These are phyloP conservation scores for Centruroides sculpturatus DNA, from an alignment of 1,140 invertebrate genomes.

Conservation along the genomic window DNA sequence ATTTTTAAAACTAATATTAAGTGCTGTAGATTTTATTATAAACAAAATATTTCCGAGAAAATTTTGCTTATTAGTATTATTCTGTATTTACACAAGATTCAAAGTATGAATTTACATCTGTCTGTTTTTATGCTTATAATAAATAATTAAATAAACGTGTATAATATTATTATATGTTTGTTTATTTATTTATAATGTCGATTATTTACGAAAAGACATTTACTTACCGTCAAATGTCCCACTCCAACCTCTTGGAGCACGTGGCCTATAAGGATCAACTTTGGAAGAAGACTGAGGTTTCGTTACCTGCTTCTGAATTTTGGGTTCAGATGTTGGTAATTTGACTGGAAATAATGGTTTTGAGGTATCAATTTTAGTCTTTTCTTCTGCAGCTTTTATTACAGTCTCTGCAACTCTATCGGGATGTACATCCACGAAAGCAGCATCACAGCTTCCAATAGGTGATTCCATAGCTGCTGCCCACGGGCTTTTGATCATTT, in stretches of 20 bases:
- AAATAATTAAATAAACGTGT: too few species aligned
- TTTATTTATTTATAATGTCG: too few species aligned
- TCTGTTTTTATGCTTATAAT: too few species aligned
- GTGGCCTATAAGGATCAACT: slow-evolving; percentile 15
- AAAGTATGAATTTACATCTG: too few species aligned
- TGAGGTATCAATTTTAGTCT: neutral
- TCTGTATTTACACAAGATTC: too few species aligned
- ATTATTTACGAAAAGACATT: neutral
- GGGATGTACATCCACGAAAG: slow-evolving; percentile 32
- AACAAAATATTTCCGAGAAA: too few species aligned
- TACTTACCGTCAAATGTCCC: neutral
- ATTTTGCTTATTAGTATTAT: too few species aligned
- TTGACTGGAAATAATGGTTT: neutral
- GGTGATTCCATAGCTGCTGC: slow-evolving; percentile 50
- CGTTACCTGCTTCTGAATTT: neutral
- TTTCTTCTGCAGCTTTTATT: slow-evolving; percentile 10
- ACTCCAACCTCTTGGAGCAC: slow-evolving; percentile 16
- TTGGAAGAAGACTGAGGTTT: slow-evolving; percentile 7
- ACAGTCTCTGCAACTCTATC: slow-evolving; percentile 13
- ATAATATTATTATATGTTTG: too few species aligned
- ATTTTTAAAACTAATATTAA: too few species aligned
- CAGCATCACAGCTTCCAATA: slow-evolving; percentile 45
- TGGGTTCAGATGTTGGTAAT: neutral
- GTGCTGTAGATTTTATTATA: too few species aligned
- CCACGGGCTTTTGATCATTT: slow-evolving; percentile 52